phyloP scores from a whole-genome alignment of 2,797 vertebrate genomes.

The Etheostoma nigrum region DNA sequence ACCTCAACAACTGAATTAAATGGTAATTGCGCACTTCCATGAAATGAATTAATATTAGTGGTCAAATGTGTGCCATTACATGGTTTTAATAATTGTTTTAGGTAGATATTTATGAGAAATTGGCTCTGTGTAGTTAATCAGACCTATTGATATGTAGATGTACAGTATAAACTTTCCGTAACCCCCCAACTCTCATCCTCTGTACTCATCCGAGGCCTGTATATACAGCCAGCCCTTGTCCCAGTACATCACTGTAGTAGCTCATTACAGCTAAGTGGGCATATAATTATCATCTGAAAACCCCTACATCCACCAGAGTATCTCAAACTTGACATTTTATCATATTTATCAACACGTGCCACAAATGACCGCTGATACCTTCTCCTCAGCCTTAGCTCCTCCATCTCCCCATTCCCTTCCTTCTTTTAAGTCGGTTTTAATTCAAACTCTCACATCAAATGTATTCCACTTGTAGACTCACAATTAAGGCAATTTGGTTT shows the following conservation, averaged over 20 bases:
- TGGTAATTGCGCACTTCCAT: slow-evolving; percentile 16
- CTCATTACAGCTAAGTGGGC: slow-evolving; percentile 94
- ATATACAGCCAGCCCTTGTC: slow-evolving; percentile 28
- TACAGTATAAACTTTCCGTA: not conserved
- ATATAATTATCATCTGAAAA: slow-evolving; percentile 94
- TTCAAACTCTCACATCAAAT: slow-evolving; percentile 88
- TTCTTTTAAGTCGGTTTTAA: slow-evolving; percentile 84
- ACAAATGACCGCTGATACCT: slow-evolving; percentile 90
- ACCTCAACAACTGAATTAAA: slow-evolving; percentile 50
- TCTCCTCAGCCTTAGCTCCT: slow-evolving; percentile 26
- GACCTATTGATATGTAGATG: not conserved
- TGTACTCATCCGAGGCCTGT: slow-evolving; percentile 12
- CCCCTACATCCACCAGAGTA: slow-evolving; percentile 90
- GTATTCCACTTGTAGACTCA: slow-evolving; percentile 94
- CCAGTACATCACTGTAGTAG: slow-evolving; percentile 57
- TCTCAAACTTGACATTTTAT: slow-evolving; percentile 97
- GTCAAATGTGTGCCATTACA: not conserved
- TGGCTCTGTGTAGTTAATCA: not conserved
- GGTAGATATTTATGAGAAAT: not conserved
- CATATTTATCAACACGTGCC: slow-evolving; percentile 96
- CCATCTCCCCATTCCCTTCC: slow-evolving; percentile 81
- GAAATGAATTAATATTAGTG: not conserved
- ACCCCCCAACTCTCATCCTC: slow-evolving; percentile 3
- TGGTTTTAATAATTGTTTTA: not conserved
- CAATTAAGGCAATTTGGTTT: slow-evolving; percentile 99